These are phyloP conservation scores for Dryocosmus kuriphilus DNA, from an alignment of 2,888 invertebrate species.

Conservation along the genomic window DNA sequence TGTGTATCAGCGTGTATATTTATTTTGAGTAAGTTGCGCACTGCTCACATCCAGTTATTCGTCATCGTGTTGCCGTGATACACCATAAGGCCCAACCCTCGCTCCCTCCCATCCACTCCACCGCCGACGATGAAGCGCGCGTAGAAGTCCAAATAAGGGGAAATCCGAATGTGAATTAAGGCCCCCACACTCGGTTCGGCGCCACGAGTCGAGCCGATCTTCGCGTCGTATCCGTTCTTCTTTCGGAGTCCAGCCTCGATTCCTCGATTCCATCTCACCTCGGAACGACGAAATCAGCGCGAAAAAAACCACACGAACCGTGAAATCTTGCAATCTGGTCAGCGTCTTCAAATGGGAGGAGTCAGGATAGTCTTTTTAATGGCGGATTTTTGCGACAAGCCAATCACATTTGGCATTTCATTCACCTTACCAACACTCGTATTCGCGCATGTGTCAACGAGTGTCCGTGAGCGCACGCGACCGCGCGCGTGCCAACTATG, in stretches of 20 bases:
- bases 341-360: slow-evolving; percentile 69
- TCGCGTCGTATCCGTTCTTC: slow-evolving; percentile 38
- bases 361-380: slow-evolving; percentile 71
- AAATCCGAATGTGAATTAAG: slow-evolving; percentile 69
- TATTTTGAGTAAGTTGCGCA: neutral
- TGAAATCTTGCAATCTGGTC: slow-evolving; percentile 8
- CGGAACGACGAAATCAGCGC: slow-evolving; percentile 51
- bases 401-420: slow-evolving; percentile 63
- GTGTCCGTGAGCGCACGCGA: slow-evolving; percentile 21
- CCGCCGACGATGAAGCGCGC: slow-evolving; percentile 56
- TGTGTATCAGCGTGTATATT: neutral
- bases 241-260: slow-evolving; percentile 47
- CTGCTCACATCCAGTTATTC: slow-evolving; percentile 5
- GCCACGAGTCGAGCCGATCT: slow-evolving; percentile 41
- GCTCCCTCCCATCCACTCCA: slow-evolving; percentile 56
- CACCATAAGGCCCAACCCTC: slow-evolving; percentile 56
- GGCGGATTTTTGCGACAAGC: slow-evolving; percentile 75
- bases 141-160: slow-evolving; percentile 72
- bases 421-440: slow-evolving; percentile 4
- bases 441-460: neutral
- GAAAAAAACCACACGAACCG: slow-evolving; percentile 49
- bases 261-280: neutral
- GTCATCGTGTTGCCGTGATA: slow-evolving; percentile 41
- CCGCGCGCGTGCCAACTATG: slow-evolving; percentile 30
- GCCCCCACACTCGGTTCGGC: slow-evolving; percentile 52